Conservation (phyloP, 2,888 invertebrate genomes). For the Perdita meconis region DNA sequence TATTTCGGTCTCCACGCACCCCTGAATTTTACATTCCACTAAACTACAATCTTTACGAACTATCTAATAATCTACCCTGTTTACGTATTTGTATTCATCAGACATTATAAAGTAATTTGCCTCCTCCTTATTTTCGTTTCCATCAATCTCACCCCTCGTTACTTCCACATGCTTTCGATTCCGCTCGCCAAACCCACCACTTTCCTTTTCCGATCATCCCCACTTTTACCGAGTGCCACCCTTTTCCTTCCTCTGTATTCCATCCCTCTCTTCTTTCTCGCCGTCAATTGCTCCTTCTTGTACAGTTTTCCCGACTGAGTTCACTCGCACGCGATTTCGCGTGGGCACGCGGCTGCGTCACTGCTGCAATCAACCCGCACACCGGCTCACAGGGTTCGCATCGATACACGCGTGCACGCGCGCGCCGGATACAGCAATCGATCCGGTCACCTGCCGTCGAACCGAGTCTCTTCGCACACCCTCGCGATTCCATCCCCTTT, state of each 20-base stretch:
- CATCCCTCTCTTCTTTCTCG: too few relatives aligned
- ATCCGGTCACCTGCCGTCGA: slow-evolving; percentile 69
- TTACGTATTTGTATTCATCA: too few relatives aligned
- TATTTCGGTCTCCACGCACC: too few relatives aligned
- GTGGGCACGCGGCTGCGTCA: slow-evolving; percentile 55
- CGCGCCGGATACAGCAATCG: slow-evolving; percentile 59
- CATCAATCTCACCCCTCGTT: too few relatives aligned
- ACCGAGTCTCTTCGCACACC: slow-evolving; percentile 54
- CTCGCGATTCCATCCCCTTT: slow-evolving; percentile 30
- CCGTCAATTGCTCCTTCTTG: not conserved
- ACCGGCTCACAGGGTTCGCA: not conserved
- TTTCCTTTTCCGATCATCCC: not conserved
- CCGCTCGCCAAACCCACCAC: not conserved
- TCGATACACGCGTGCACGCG: slow-evolving; percentile 15
- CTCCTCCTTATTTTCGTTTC: not conserved
- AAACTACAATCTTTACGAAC: too few relatives aligned
- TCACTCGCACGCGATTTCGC: slow-evolving; percentile 42
- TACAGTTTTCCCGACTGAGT: not conserved
- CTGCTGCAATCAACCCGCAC: slow-evolving; percentile 33
- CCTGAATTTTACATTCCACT: too few relatives aligned
- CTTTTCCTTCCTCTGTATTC: not conserved
- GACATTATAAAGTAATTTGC: too few relatives aligned
- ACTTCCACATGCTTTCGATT: not conserved
- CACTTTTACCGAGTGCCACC: not conserved
- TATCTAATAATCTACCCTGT: too few relatives aligned